Base-by-base conservation (phyloP, 64 coral and sea anemone species). In the Hydrozoanthus tunicans region DNA sequence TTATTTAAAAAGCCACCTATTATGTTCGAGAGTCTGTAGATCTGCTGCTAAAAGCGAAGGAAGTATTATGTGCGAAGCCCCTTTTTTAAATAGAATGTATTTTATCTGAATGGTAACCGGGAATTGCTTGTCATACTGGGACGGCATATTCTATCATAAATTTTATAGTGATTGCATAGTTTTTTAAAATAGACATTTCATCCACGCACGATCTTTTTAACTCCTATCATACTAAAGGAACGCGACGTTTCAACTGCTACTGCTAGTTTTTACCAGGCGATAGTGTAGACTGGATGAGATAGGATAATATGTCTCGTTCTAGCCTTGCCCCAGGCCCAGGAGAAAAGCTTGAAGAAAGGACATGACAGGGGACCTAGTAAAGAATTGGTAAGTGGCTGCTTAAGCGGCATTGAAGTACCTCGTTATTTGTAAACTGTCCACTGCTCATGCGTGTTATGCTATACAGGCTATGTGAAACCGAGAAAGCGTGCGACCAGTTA, bases 401-500 rank as follows among this genome's bases (percentile, higher is more conserved):
- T 43, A 43, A 43, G 32, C 32, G 32, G 32, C 32, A 43, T 76
- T 12, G 14, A 52, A 51, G 23, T 90, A 98, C 96, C 92, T 99
- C 97, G n/a, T 91, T 68, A n/a, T 53, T 84, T 8, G 97, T 92
- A 91, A 96, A 90, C 9, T 77, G 20, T 9, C 91, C 92, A 6
- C 80, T 69, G 32, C 79, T 90, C 15, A 73, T 73, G 76, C 85
- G 91, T 55, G 95, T 85, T 64, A 99, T 82, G 15, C 95, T 80
- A n/a, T 70, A 93, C 53, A 99, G 76, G 14, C 84, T 94, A 90
- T 99, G 97, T 6, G 97, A 90, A 3, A 99, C 97, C 43, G 97
- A 89, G 79, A 99, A 99, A 5, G 94, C 97, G 81, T 99, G 97
- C 10, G 82, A 60, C 97, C 97, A 99, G 83, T 95, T 95, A 57